Evolutionary conservation across 2,888 invertebrate genomes (phyloP), one percentile per base, ranked within the genome.

Genomic region (Synergus umbraculus): DNA sequence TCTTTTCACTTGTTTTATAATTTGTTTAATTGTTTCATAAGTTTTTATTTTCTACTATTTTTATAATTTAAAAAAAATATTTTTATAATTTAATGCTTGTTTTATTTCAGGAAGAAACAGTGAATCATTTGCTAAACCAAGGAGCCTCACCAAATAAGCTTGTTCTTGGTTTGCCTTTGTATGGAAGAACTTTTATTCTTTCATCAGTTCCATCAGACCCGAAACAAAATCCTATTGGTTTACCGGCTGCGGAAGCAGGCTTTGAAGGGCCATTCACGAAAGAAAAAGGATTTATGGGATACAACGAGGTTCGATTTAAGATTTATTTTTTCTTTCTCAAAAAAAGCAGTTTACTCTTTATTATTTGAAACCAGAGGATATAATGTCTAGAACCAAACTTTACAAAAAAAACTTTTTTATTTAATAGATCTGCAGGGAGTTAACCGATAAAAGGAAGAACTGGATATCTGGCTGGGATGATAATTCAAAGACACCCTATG

Each of bases 271-370:
- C 96, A 0, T 96, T 93, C 84, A 97, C 96, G 0, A 93, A 94
- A 22, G 96, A 97, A 91, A 94, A 95, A 85, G 97, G 97, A 0
- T 97, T 97, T 86, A 94, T 97, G 93, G 98, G 97, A 1, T 98
- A 97, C 89, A 97, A 97, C 90, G 98, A 98, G 94, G 96, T 96
- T 89, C 89, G 85, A 80, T 78, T 76, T 10, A 7, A 73, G 1
- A n/a, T 78, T 76, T 41, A 37, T 69, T 69, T 8, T 49, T n/a
- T 2, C 1, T 64, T 77, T 41, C 29, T 29, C 29, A 29, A 29
- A 79, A 29, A 73, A 22, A 79, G 60, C 64, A 41, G 44, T n/a
- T 43, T 46, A 2, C 41, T 79, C 8, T 49, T 22, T 43, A 8
- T 60, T 18, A 22, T 54, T 60, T 73, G 46, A 54, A 46, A 76